These are phyloP conservation scores for Adelphocoris suturalis DNA, from an alignment of 2,888 invertebrate genomes.

Conservation along the genomic window DNA sequence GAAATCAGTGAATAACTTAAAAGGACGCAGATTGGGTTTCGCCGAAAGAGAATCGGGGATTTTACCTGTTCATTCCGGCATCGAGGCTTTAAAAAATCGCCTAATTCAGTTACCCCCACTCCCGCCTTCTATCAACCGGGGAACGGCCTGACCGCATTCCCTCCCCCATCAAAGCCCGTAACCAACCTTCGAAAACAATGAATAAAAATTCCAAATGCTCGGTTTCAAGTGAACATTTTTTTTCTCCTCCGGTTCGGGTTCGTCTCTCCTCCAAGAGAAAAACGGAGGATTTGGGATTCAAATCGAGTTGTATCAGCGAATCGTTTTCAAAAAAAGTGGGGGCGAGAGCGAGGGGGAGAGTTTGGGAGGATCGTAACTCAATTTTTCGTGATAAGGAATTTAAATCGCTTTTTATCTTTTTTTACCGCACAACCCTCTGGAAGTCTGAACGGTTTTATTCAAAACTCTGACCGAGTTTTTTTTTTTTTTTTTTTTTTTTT, in stretches of 20 bases:
- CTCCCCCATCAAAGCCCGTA: too few relatives aligned
- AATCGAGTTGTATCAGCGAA: constrained; percentile 36
- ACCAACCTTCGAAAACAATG: neutral
- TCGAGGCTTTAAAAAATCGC: neutral
- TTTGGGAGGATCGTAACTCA: constrained; percentile 5
- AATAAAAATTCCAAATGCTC: constrained; percentile 5
- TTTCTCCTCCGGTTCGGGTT: neutral
- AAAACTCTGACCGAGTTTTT: neutral
- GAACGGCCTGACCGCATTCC: neutral
- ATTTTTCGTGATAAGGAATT: constrained; percentile 42
- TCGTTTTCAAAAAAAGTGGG: neutral
- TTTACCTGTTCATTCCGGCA: neutral
- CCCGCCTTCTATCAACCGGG: neutral
- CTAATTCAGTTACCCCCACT: neutral
- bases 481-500: neutral
- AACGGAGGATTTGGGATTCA: constrained; percentile 30
- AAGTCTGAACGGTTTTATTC: constrained; percentile 39
- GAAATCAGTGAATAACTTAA: constrained; percentile 36
- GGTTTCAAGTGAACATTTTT: neutral
- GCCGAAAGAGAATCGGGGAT: neutral
- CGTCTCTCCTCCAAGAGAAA: neutral
- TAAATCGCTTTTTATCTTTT: constrained; percentile 36
- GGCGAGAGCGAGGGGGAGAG: neutral
- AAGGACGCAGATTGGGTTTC: constrained; percentile 22
- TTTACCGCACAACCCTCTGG: neutral